phyloP scores from a whole-genome alignment of 1,140 invertebrate genomes.

The Zaprionus inermis region DNA sequence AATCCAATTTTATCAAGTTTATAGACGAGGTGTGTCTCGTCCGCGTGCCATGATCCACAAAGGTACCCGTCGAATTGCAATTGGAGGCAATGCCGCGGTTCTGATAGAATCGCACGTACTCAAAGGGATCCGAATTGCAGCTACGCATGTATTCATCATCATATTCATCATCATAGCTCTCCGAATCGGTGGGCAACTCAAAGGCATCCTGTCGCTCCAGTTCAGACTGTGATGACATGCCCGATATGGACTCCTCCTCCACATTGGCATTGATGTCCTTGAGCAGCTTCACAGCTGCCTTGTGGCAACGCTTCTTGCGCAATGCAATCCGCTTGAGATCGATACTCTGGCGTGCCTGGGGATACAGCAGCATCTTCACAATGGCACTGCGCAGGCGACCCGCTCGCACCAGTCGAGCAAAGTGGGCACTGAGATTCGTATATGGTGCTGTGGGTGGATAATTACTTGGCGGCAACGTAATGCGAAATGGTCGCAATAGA shows the following conservation, averaged over 20 bases:
- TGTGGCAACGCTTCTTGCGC: slow-evolving; percentile 85
- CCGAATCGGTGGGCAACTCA: slow-evolving; percentile 83
- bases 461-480: slow-evolving; percentile 86
- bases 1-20: slow-evolving; percentile 76
- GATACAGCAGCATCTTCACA: slow-evolving; percentile 89
- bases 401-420: slow-evolving; percentile 89
- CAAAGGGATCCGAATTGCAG: slow-evolving; percentile 86
- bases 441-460: slow-evolving; percentile 89
- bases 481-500: slow-evolving; percentile 84
- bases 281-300: slow-evolving; percentile 82
- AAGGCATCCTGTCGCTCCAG: slow-evolving; percentile 86
- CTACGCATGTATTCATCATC: slow-evolving; percentile 72
- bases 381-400: slow-evolving; percentile 89
- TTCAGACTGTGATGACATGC: slow-evolving; percentile 54
- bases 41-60: slow-evolving; percentile 84
- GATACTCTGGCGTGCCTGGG: slow-evolving; percentile 85
- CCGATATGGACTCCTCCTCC: slow-evolving; percentile 26
- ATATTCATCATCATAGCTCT: slow-evolving; percentile 63
- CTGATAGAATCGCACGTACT: slow-evolving; percentile 88
- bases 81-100: slow-evolving; percentile 72
- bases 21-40: slow-evolving; percentile 67
- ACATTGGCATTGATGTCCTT: slow-evolving; percentile 59
- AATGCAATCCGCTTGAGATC: slow-evolving; percentile 84
- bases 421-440: slow-evolving; percentile 89
- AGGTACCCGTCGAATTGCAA: slow-evolving; percentile 83